Percentiles rank a stretch among this genome's conserved stretches.
Evolutionary conservation across 2,888 invertebrate genomes (phyloP).

Genomic region (Cremastinae sp.): DNA sequence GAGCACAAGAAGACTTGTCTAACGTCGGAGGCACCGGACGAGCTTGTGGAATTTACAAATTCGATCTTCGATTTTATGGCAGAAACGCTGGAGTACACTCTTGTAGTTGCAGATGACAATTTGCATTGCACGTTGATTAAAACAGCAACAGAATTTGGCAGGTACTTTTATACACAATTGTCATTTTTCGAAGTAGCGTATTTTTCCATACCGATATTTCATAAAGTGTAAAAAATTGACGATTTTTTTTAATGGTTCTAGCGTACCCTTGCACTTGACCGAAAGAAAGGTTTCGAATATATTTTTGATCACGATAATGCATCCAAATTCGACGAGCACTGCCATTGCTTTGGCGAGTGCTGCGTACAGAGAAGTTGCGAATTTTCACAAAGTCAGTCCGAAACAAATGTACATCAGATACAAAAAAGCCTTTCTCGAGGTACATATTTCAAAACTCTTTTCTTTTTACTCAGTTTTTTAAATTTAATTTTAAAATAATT

Average conservation of each 20-base stretch:
- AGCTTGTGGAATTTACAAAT: constrained; percentile 79
- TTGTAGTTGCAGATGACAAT: constrained; percentile 82
- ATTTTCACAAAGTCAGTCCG: constrained; percentile 82
- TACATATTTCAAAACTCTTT: constrained; percentile 62
- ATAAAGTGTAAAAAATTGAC: no score
- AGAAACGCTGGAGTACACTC: constrained; percentile 68
- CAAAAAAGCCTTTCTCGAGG: constrained; percentile 82
- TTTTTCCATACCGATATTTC: no score
- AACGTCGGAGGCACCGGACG: constrained; percentile 72
- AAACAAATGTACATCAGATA: constrained; percentile 84
- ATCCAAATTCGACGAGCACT: constrained; percentile 83
- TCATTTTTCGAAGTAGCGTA: no score
- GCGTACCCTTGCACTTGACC: constrained; percentile 70
- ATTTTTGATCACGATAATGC: constrained; percentile 82
- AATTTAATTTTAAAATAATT: neutral
- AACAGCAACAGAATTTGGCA: constrained; percentile 82
- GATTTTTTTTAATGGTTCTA: constrained; percentile 50
- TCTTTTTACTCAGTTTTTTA: neutral
- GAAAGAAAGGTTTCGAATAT: constrained; percentile 82
- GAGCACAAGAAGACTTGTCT: constrained; percentile 72
- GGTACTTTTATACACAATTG: constrained; percentile 65
- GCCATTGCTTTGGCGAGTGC: constrained; percentile 82
- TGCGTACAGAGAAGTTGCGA: constrained; percentile 83
- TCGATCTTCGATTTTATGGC: constrained; percentile 79
- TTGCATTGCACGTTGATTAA: constrained; percentile 83